Base-by-base conservation (phyloP, 2,888 invertebrate species). In the Thymelicus acteon region DNA sequence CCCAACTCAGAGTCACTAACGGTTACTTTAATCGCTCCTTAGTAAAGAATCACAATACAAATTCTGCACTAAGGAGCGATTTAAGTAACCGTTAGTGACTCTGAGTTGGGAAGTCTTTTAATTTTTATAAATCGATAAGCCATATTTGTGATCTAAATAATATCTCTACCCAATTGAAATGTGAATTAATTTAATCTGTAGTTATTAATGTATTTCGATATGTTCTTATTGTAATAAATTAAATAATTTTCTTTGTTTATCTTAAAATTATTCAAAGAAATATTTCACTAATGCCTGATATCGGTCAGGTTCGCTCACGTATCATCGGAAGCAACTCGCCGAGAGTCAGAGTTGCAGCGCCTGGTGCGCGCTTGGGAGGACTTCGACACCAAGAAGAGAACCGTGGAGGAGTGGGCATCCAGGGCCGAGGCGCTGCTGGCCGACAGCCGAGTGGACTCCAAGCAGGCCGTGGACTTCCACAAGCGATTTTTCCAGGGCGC, bases 401-500 rank as follows among this genome's bases (percentile, higher is more conserved):
- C 96, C 8, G 96, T 98, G 0, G 96, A 96, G 24, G 97, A 97
- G 76, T 99, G 98, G 98, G 94, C 98, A 0, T 95, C 96, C 0
- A 95, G 96, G 62, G 98, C 98, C 0, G 97, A 98, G 78, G 96
- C 96, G 5, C 89, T 98, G 52, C 94, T 98, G 19, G 95, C 95
- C 0, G 98, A 98, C 80, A 96, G 96, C 81, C 95, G 96, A 67
- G 96, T 97, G 6, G 97, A 97, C 81, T 96, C 95, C 49, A 96
- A 97, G 82, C 96, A 96, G 78, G 96, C 96, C 0, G 96, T 98
- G 2, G 97, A 97, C 85, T 95, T 96, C 76, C 98, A 98, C 80
- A 97, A 97, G 86, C 95, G 95, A 70, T 98, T 98, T 94, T 98
- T 98, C 91, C 97, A 97, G 78, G 96, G 96, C 73, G 96, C 97